Base-by-base conservation (phyloP, 2,888 invertebrate species). In the Drosophila sordidula region DNA sequence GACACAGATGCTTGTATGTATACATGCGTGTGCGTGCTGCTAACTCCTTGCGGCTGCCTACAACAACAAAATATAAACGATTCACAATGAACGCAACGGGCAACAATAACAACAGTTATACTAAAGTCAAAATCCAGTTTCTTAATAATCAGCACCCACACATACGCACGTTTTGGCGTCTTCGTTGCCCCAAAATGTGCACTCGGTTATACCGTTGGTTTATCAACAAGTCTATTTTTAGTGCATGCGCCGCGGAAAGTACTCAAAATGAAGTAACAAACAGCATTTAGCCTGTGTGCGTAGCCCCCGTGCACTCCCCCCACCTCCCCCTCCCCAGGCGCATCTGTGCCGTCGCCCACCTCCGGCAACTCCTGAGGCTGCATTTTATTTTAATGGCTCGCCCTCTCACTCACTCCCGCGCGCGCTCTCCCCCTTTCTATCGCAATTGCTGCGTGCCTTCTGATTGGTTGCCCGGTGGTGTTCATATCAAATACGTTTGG, bases 151-250 rank as follows among this genome's bases (percentile, higher is more conserved):
- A 42, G 42, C 34, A 16, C 45, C 32, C 42, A 29, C 36, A 32
- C 29, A 22, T 16, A 45, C 29, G 39, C 22, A 38, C 16, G 14
- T 32, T 32, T 41, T 50, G 26, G 25, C 22, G 42, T 45, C 36
- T 50, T 46, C 44, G 45, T 18, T 67, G 59, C 63, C 67, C 78
- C 68, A 74, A 75, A 75, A 75, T 78, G 63, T 75, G 75, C 75
- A 78, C 56, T 78, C 56, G 59, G 52, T 59, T 45, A 44, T 67
- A 56, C 79, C 58, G 29, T 58, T 58, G 62, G 54, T 88, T 89
- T 88, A 88, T 89, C 87, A 89, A 87, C 89, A 89, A 89, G 89
- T 90, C 88, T 89, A 89, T 90, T 89, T 90, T 80, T 89, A 88
- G 83, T 73, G 50, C 50, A 49, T 73, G 61, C 59, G 73, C 72